Evolutionary conservation across 2,888 invertebrate genomes (phyloP).

Genomic region (Drosophila picticornis): DNA sequence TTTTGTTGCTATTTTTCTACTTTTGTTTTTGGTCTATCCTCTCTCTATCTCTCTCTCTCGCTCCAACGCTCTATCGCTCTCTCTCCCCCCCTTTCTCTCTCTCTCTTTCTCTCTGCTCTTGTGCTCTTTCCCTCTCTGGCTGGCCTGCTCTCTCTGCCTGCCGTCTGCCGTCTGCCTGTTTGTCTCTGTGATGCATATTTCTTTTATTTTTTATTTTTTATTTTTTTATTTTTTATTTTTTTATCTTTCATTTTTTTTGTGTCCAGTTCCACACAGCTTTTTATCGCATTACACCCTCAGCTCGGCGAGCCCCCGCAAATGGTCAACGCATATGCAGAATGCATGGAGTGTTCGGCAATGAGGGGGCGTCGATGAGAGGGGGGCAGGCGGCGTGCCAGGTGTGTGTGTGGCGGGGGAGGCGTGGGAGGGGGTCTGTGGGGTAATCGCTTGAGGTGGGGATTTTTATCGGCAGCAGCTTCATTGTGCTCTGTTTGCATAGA

Average conservation of each 20-base stretch:
- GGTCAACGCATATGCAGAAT: constrained; percentile 58
- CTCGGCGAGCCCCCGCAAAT: constrained; percentile 7
- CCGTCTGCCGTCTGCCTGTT: not conserved
- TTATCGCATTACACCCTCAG: constrained; percentile 58
- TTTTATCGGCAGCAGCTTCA: constrained; percentile 68
- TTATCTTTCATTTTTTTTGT: no score
- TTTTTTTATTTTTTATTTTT: constrained; percentile 5
- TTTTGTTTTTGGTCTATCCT: constrained; percentile 4
- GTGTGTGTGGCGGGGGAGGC: not conserved
- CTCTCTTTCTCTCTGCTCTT: not conserved
- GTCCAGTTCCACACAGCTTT: constrained; percentile 54
- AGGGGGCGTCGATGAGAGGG: not conserved
- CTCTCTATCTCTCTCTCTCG: not conserved
- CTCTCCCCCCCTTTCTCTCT: not conserved
- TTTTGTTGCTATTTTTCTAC: not conserved
- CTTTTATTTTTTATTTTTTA: constrained; percentile 4
- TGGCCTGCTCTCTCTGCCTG: constrained; percentile 4
- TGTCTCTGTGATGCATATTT: constrained; percentile 28
- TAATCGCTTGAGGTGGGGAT: constrained; percentile 58
- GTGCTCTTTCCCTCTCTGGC: constrained; percentile 8
- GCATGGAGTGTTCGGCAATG: constrained; percentile 1
- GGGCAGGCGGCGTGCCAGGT: not conserved
- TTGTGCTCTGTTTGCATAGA: constrained; percentile 57
- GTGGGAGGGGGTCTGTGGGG: not conserved
- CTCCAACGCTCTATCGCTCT: not conserved